Percentiles rank a stretch among this genome's conserved stretches.
Evolutionary conservation across 2,888 invertebrate genomes (phyloP).

Genomic region (Artemia sinica): DNA sequence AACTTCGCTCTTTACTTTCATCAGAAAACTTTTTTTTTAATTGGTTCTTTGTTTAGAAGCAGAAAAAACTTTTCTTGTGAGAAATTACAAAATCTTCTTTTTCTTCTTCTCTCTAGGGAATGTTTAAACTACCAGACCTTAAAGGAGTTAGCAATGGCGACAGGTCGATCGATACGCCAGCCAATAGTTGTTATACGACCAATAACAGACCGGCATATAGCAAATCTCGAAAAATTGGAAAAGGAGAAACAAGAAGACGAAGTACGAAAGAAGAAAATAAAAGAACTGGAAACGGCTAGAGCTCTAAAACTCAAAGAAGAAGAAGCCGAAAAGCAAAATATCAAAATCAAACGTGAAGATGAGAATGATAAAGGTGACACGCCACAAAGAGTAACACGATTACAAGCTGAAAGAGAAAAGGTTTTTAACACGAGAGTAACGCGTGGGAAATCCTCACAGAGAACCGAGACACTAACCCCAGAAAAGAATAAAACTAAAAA

Average conservation of each 20-base stretch:
- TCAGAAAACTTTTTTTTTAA: too few species aligned
- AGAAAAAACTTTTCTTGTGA: too few species aligned
- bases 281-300: conserved; percentile 15
- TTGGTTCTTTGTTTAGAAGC: too few species aligned
- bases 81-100: too few species aligned
- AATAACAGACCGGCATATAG: conserved; percentile 10
- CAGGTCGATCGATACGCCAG: not conserved
- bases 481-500: too few species aligned
- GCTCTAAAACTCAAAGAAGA: conserved; percentile 9
- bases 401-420: conserved; percentile 18
- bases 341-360: conserved; percentile 18
- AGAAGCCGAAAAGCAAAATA: conserved; percentile 21
- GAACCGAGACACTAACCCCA: too few species aligned
- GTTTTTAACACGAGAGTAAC: not conserved
- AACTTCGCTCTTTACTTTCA: too few species aligned
- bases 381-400: conserved; percentile 18
- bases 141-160: conserved; percentile 5
- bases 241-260: conserved; percentile 20
- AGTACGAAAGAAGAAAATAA: conserved; percentile 18
- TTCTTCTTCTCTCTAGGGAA: not conserved
- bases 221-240: conserved; percentile 16
- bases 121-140: conserved; percentile 4
- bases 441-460: conserved; percentile 12
- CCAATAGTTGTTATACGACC: not conserved
- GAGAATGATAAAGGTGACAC: conserved; percentile 20